A percentile compares a stretch with the other conserved stretches of the same genome.
Conservation (phyloP, 2,113 vertebrate species). For the Papio anubis region DNA sequence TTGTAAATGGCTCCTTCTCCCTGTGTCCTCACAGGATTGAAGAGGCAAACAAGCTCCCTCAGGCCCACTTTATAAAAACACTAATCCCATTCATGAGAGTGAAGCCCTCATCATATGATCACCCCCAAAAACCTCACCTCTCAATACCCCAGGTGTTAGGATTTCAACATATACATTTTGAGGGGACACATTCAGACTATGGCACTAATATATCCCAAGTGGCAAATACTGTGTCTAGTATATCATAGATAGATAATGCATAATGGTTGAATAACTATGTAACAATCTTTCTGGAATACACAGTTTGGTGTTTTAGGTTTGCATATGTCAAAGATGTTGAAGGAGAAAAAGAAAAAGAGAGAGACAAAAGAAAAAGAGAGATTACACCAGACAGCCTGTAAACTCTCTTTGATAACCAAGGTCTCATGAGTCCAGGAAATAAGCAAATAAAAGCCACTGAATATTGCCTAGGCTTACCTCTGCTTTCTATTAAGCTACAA, state of each 20-base stretch:
- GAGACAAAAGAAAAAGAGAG: not conserved
- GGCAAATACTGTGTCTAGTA: not conserved
- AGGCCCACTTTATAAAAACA: not conserved
- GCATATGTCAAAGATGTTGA: not conserved
- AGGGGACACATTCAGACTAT: not conserved
- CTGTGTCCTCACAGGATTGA: not conserved
- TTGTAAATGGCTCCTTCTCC: not conserved
- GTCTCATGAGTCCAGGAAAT: not conserved
- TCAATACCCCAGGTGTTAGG: not conserved
- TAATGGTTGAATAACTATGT: not conserved
- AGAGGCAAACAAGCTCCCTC: not conserved
- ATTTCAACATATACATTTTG: not conserved
- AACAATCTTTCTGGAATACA: not conserved
- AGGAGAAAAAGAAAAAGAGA: not conserved
- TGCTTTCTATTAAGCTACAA: constrained; percentile 45
- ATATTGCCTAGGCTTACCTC: not conserved
- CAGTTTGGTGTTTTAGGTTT: not conserved
- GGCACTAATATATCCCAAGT: not conserved
- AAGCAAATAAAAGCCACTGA: not conserved
- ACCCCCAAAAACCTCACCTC: not conserved
- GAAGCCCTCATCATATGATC: not conserved
- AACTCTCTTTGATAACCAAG: not conserved
- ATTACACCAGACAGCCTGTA: not conserved
- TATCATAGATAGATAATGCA: not conserved
- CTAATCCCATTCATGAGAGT: not conserved